Conservation (phyloP, 2,888 invertebrate species). For the Parapristionchus giblindavisi region DNA sequence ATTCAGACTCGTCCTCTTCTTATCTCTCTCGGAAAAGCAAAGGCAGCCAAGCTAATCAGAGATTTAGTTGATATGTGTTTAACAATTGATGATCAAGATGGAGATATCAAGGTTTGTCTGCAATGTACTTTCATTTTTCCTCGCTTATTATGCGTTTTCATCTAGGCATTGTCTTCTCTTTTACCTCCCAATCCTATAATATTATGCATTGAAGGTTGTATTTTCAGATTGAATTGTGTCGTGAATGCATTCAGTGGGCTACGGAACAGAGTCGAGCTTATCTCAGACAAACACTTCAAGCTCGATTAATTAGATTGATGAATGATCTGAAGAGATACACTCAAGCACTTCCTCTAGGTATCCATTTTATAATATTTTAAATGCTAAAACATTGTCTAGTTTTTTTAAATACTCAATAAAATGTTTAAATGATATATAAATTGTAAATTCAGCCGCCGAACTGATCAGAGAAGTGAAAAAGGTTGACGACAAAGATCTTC, state of each 20-base stretch:
- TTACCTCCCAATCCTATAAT: conserved; percentile 6
- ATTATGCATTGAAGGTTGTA: background rate
- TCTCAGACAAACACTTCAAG: conserved; percentile 92
- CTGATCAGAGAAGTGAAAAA: conserved; percentile 95
- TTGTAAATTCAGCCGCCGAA: conserved; percentile 71
- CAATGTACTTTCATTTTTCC: background rate
- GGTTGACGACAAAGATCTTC: conserved; percentile 95
- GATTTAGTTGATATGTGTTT: conserved; percentile 95
- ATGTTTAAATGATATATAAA: background rate
- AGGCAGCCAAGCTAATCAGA: conserved; percentile 96
- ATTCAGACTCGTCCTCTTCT: conserved; percentile 88
- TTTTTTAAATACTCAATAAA: background rate
- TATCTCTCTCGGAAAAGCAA: conserved; percentile 94
- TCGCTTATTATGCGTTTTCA: background rate
- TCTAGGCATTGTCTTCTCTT: background rate
- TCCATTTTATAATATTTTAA: conserved; percentile 16
- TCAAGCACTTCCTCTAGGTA: conserved; percentile 71
- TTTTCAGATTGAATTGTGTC: conserved; percentile 73
- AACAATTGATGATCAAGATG: conserved; percentile 93
- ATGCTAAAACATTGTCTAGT: no score
- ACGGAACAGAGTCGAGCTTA: conserved; percentile 96
- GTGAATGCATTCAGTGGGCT: conserved; percentile 99
- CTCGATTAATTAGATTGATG: conserved; percentile 91
- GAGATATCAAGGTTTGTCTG: conserved; percentile 74
- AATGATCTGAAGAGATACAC: conserved; percentile 71